Percentiles rank a stretch among this genome's conserved stretches.
Conservation (phyloP, 2,888 invertebrate genomes). For the Quadriops clusia region DNA sequence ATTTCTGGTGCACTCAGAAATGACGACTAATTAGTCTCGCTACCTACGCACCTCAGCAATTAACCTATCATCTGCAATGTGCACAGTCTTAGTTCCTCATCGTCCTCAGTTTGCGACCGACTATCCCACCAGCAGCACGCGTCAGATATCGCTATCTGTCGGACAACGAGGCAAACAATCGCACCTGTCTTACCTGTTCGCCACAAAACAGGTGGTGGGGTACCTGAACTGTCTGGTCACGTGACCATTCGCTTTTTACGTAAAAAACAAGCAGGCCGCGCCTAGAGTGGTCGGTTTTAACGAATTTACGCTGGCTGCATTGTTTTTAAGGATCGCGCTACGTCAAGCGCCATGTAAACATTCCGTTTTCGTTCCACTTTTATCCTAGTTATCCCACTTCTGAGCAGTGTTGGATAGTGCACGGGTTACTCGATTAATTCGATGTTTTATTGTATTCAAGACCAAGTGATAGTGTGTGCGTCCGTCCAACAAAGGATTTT, state of each 20-base stretch:
- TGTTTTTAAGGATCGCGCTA: constrained; percentile 13
- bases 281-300: constrained; percentile 25
- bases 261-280: constrained; percentile 33
- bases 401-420: too few species aligned
- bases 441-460: neutral
- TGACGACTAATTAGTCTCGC: too few species aligned
- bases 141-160: constrained; percentile 18
- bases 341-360: constrained; percentile 2
- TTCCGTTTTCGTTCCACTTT: constrained; percentile 3
- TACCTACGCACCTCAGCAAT: too few species aligned
- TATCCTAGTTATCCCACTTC: too few species aligned
- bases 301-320: constrained; percentile 15
- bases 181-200: constrained; percentile 31
- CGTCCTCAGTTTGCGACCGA: too few species aligned
- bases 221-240: constrained; percentile 32
- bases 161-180: constrained; percentile 18
- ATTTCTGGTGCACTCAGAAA: too few species aligned
- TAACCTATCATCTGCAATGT: too few species aligned
- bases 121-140: too few species aligned
- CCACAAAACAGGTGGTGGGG: constrained; percentile 26
- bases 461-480: neutral
- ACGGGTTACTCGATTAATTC: neutral
- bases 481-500: too few species aligned
- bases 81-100: too few species aligned
- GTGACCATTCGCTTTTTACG: constrained; percentile 29